phyloP scores from a whole-genome alignment of 2,113 vertebrate species.

The Stomatorhinus ivindoensis region DNA sequence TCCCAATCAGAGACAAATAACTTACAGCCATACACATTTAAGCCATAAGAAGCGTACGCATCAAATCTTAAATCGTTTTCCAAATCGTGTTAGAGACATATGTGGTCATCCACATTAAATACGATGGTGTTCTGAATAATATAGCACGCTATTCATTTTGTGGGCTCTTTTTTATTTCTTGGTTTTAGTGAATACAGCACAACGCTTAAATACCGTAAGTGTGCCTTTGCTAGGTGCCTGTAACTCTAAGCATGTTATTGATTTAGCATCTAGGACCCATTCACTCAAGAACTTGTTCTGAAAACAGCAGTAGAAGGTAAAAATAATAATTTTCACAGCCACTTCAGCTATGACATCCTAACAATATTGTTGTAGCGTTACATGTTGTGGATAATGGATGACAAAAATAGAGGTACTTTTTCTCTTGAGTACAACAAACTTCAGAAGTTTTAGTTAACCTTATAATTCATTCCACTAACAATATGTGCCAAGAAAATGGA shows the following conservation, averaged over 20 bases:
- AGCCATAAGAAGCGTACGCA: not conserved
- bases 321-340: not conserved
- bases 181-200: not conserved
- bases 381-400: not conserved
- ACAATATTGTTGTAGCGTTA: not conserved
- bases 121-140: not conserved
- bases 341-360: not conserved
- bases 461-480: not conserved
- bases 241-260: not conserved
- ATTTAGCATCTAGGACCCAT: not conserved
- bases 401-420: not conserved
- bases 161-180: not conserved
- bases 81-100: not conserved
- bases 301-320: not conserved
- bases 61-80: not conserved
- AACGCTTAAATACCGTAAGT: not conserved
- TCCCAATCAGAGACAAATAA: not conserved
- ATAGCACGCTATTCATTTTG: not conserved
- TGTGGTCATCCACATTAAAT: not conserved
- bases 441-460: not conserved
- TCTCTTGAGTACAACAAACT: not conserved
- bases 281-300: not conserved
- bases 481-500: not conserved
- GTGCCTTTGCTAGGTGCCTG: not conserved
- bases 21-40: not conserved